Evolutionary conservation across 2,888 invertebrate genomes (phyloP).

Genomic region (Melinaea menophilus): DNA sequence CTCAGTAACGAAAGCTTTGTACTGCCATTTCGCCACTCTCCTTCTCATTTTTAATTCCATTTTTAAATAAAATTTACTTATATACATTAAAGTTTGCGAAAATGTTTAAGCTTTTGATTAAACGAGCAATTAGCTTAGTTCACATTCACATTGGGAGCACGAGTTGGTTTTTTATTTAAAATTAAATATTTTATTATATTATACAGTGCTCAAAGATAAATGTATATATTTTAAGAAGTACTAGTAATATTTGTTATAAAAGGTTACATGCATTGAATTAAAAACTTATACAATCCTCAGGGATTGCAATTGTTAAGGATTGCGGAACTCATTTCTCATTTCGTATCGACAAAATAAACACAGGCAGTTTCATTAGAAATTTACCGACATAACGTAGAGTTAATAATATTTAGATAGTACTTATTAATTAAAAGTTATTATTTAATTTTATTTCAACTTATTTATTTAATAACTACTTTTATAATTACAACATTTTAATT

Average conservation of each 20-base stretch:
- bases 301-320: constrained; percentile 50
- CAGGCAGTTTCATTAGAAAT: constrained; percentile 68
- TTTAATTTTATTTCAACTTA: background rate
- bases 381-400: constrained; percentile 53
- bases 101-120: background rate
- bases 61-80: constrained; percentile 2
- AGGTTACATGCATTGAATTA: background rate
- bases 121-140: too few species aligned
- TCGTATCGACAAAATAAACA: constrained; percentile 69
- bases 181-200: too few species aligned
- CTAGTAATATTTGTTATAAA: background rate
- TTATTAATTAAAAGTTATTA: background rate
- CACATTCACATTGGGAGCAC: too few species aligned
- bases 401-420: constrained; percentile 31
- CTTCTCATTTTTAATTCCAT: constrained; percentile 10
- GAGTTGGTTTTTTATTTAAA: too few species aligned
- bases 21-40: constrained; percentile 22
- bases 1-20: constrained; percentile 43
- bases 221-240: too few species aligned
- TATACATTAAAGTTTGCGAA: background rate
- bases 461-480: background rate
- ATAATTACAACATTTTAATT: too few species aligned
- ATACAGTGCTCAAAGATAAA: too few species aligned
- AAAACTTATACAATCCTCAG: constrained; percentile 15
- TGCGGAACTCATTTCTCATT: constrained; percentile 71